These are phyloP conservation scores for Drosophila sordidula DNA, from an alignment of 2,888 invertebrate genomes.

Conservation along the genomic window DNA sequence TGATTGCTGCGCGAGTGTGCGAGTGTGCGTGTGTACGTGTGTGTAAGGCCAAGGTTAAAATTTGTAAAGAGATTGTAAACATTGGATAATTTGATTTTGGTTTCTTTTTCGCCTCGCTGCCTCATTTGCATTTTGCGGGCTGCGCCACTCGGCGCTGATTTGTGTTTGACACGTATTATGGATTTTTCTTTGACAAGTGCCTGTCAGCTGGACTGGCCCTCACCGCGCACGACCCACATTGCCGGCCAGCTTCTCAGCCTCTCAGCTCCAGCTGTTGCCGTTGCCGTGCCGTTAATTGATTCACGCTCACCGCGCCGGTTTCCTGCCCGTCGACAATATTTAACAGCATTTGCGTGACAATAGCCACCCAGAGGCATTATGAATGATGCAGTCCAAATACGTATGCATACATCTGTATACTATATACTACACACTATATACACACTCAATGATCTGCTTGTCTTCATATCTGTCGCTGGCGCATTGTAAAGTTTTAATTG, in stretches of 20 bases:
- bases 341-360: slow-evolving; percentile 71
- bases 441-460: slow-evolving; percentile 43
- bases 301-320: slow-evolving; percentile 43
- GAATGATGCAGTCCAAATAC: slow-evolving; percentile 31
- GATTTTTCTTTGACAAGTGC: slow-evolving; percentile 75
- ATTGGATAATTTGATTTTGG: slow-evolving; percentile 66
- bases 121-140: slow-evolving; percentile 70
- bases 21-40: slow-evolving; percentile 4
- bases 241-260: slow-evolving; percentile 6
- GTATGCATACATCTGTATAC: neutral
- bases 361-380: slow-evolving; percentile 52
- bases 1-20: slow-evolving; percentile 8
- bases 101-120: slow-evolving; percentile 40
- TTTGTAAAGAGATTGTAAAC: slow-evolving; percentile 80
- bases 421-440: neutral
- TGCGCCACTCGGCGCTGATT: slow-evolving; percentile 25
- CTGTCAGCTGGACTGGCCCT: slow-evolving; percentile 58
- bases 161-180: slow-evolving; percentile 73
- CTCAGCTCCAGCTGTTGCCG: slow-evolving; percentile 24
- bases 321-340: slow-evolving; percentile 44
- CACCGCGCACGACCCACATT: slow-evolving; percentile 70
- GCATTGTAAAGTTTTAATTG: slow-evolving; percentile 67
- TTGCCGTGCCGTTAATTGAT: slow-evolving; percentile 72
- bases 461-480: slow-evolving; percentile 12
- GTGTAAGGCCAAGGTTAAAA: slow-evolving; percentile 78